Conservation (phyloP, 1,140 invertebrate species). For the Trinorchestia longiramus region DNA sequence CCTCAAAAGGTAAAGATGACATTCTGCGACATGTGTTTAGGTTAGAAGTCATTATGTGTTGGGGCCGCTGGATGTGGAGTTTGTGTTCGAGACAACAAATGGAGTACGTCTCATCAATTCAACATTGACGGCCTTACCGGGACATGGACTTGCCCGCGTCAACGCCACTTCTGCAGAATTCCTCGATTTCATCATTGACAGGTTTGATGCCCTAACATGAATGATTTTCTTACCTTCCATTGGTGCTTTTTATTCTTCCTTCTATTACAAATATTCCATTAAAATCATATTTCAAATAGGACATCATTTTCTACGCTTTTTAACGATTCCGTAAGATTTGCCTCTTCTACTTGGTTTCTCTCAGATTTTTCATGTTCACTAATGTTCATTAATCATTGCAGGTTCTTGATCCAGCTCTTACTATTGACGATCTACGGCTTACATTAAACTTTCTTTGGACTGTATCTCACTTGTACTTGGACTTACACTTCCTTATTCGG, state of each 20-base stretch:
- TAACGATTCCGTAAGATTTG: not conserved
- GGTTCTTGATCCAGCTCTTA: not conserved
- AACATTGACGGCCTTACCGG: constrained; percentile 59
- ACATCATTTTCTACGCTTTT: not conserved
- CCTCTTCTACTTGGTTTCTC: not conserved
- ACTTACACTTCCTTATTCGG: not conserved
- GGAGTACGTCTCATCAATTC: constrained; percentile 63
- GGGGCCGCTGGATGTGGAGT: constrained; percentile 59
- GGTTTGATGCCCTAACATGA: constrained; percentile 46
- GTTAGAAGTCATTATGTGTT: constrained; percentile 62
- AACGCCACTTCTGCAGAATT: constrained; percentile 57
- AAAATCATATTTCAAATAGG: not conserved
- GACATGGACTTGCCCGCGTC: constrained; percentile 57
- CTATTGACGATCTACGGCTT: not conserved
- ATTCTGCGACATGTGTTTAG: constrained; percentile 1
- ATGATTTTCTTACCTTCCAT: not conserved
- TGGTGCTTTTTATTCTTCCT: not conserved
- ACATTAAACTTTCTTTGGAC: not conserved
- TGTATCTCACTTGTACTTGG: not conserved
- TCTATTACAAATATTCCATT: not conserved
- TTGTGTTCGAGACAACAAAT: constrained; percentile 61
- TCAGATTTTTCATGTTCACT: not conserved
- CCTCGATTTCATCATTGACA: constrained; percentile 63
- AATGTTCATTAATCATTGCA: not conserved
- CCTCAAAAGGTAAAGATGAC: not conserved